Conservation (phyloP, 2,888 invertebrate genomes). For the Seira musarum region DNA sequence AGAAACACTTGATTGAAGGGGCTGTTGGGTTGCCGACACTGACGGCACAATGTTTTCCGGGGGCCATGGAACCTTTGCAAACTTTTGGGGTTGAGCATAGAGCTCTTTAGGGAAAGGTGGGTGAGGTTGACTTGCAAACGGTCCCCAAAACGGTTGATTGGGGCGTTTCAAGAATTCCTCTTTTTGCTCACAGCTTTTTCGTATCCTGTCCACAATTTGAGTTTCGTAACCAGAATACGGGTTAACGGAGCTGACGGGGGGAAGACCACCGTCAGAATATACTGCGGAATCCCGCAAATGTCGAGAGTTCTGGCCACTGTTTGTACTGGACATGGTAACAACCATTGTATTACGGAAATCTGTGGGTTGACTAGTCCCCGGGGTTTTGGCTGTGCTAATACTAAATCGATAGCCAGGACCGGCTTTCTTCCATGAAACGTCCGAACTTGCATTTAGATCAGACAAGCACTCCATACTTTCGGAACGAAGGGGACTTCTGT, state of each 20-base stretch:
- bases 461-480: slow-evolving; percentile 69
- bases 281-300: slow-evolving; percentile 1
- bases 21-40: slow-evolving; percentile 56
- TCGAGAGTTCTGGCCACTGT: slow-evolving; percentile 40
- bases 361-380: slow-evolving; percentile 22
- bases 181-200: slow-evolving; percentile 90
- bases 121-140: slow-evolving; percentile 70
- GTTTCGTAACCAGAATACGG: slow-evolving; percentile 64
- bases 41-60: slow-evolving; percentile 73
- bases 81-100: slow-evolving; percentile 84
- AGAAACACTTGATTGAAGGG: slow-evolving; percentile 43
- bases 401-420: slow-evolving; percentile 69
- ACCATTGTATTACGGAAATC: slow-evolving; percentile 63
- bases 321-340: slow-evolving; percentile 65
- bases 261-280: slow-evolving; percentile 5
- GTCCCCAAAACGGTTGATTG: slow-evolving; percentile 78
- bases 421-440: slow-evolving; percentile 60
- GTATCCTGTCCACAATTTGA: slow-evolving; percentile 73
- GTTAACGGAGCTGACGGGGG: slow-evolving; percentile 33
- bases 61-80: slow-evolving; percentile 83
- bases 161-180: slow-evolving; percentile 86
- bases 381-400: slow-evolving; percentile 70
- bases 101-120: slow-evolving; percentile 68
- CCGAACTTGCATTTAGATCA: slow-evolving; percentile 35
- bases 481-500: slow-evolving; percentile 62